Base-by-base conservation (phyloP, 2,888 invertebrate species). In the Andrena fulva region DNA sequence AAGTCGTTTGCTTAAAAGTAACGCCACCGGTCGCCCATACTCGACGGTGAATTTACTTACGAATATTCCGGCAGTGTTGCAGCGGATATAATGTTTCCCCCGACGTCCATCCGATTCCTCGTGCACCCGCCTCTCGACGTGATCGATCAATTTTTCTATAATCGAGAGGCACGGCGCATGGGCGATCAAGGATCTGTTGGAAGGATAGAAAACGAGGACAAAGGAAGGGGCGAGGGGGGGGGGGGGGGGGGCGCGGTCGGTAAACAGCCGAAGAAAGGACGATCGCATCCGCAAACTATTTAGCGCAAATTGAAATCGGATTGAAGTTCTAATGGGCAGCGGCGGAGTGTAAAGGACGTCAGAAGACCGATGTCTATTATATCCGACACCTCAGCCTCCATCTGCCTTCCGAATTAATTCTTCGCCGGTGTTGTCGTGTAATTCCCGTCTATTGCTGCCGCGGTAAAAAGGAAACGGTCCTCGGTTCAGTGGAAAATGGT, bases 251-350 rank as follows among this genome's bases (percentile, higher is more conserved):
- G n/a, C n/a, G 71, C 60, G 63, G 66, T 71, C 48, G 73, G 77
- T 52, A 70, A 76, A 54, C 54, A 67, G 59, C 42, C 60, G 50
- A 27, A 52, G 80, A 79, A 83, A 82, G 60, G 60, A 64, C 48
- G 74, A 77, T 68, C 68, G 82, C 74, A 87, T 75, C 72, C 70
- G 82, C 79, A 87, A 89, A 89, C 85, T 91, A 90, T 87, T 90
- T 89, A 85, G 77, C 80, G 80, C 72, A 87, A 87, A 89, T 88
- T 90, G 85, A 68, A 87, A 87, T 82, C 69, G 84, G 56, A 87
- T 86, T 87, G 73, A 77, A 88, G 79, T 87, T 85, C 76, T 87
- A 87, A 90, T 85, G 81, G 84, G 60, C 67, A 74, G 64, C 56
- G 27, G 12, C 33, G 48, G 64, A 69, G 69, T 82, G 72, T 62